Base-by-base conservation (phyloP, 2,113 vertebrate species). In the Rhea pennata region DNA sequence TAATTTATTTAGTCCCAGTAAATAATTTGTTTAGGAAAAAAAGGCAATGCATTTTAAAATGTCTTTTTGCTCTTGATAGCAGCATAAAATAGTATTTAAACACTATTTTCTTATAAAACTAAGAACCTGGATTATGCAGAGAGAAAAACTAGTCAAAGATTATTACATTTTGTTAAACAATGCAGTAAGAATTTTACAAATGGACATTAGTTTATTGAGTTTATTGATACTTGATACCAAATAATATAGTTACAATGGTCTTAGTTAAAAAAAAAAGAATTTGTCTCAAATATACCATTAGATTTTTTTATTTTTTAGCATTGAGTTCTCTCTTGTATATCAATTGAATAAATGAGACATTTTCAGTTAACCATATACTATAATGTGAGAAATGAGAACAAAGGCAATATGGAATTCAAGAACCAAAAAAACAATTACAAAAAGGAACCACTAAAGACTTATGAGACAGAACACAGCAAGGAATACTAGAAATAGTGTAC, bases 361-460 rank as follows among this genome's bases (percentile, higher is more conserved):
- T 80, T 83, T 65, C 36, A 54, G 53, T 59, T 72, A 87, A 65
- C 6, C 2, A 51, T 19, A 61, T 20, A 56, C 65, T 79, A 27
- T 33, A 11, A 8, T 56, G 20, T 64, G 20, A 93, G 54, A 89
- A 72, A 24, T 46, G 3, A 79, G 7, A 23, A 66, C 11, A 64
- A 92, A 72, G 29, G 6, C 7, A 83, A 39, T 62, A 26, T 33
- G 6, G 13, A 83, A 67, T 8, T 15, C 29, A 83, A 75, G 15
- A 3, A 65, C 12, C 19, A 50, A 24, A 87, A 87, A 84, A 0
- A 0, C 7, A 61, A 6, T 70, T 36, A 70, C 6, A 24, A 74
- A 66, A 53, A 50, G 65, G 5, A 79, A 66, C 36, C 51, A 6
- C 26, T 4, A 13, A 58, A 48, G 84, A 90, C 3, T 62, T 15